These are phyloP conservation scores for Heliconius hortense DNA, from an alignment of 2,888 invertebrate species.

Conservation along the genomic window DNA sequence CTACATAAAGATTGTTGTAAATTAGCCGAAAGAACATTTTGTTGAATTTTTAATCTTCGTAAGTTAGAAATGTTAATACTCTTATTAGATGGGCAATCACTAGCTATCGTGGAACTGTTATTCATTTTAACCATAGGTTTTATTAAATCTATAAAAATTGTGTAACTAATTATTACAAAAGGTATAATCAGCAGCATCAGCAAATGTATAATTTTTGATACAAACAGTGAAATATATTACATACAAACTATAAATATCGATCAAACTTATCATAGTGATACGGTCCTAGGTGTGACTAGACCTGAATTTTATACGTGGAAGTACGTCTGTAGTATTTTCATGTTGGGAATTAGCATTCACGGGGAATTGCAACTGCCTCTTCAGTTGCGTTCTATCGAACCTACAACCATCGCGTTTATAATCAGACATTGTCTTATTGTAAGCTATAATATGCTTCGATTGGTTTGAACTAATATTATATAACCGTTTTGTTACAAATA, in stretches of 20 bases:
- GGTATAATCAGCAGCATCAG: too few species aligned
- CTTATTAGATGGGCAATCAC: conserved; percentile 20
- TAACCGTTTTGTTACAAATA: not conserved
- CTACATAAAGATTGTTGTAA: conserved; percentile 45
- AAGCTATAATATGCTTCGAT: not conserved
- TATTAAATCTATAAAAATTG: not conserved
- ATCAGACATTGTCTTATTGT: not conserved
- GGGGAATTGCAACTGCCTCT: not conserved
- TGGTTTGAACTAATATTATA: not conserved
- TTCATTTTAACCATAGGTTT: conserved; percentile 33
- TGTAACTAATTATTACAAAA: not conserved
- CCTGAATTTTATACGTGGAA: not conserved
- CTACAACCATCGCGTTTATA: not conserved
- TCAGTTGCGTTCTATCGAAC: not conserved
- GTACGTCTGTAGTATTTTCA: too few species aligned
- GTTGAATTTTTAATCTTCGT: conserved; percentile 69
- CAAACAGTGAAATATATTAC: not conserved
- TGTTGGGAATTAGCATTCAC: not conserved
- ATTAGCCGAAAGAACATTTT: conserved; percentile 57
- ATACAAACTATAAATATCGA: not conserved
- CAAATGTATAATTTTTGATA: too few species aligned
- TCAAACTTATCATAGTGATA: conserved; percentile 2
- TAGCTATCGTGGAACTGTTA: conserved; percentile 24
- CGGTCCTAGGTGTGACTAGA: not conserved
- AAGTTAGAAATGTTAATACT: conserved; percentile 53